Evolutionary conservation across 2,797 vertebrate species (phyloP), one percentile per base, ranked within the genome.

Genomic region (Nannoperca obscura): DNA sequence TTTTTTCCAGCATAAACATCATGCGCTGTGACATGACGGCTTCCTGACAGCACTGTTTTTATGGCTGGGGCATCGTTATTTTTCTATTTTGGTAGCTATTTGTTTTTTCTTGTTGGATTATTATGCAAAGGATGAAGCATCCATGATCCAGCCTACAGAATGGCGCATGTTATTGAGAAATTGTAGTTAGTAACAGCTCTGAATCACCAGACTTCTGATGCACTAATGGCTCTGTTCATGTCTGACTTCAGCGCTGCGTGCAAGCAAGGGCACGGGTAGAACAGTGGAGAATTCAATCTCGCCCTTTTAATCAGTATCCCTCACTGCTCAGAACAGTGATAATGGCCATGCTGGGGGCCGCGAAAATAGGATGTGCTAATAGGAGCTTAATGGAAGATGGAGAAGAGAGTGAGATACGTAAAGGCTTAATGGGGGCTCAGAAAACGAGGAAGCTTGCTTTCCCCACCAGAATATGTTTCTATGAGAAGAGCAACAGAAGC

Each of bases 301-400:
- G 73, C 62, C 32, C 30, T 83, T 85, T 76, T 81, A 82, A 87
- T 86, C 88, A 84, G 47, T 14, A 65, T 75, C 79, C 61, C 54
- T 79, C 40, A 15, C 74, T 52, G 58, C 73, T 83, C 80, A 14
- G 57, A 61, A 24, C 58, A n/a, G 47, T 27, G 69, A 78, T 88
- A 87, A 91, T 79, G 83, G 83, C 49, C 61, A 73, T 24, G 68
- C 84, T 76, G 74, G 57, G 52, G 83, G 79, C 53, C 2, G 59
- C 74, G 71, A 36, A 77, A 81, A 79, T 65, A 75, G 80, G 53
- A 55, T 13, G 32, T 40, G 59, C 78, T 70, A 67, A 80, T 64
- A 67, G 69, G 40, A 72, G 78, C 72, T 65, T 82, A 89, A 81
- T 78, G 74, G 73, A 77, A 75, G 76, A 78, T 19, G 49, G 75